Base-by-base conservation (phyloP, 2,113 vertebrate species). In the Centropus bengalensis region DNA sequence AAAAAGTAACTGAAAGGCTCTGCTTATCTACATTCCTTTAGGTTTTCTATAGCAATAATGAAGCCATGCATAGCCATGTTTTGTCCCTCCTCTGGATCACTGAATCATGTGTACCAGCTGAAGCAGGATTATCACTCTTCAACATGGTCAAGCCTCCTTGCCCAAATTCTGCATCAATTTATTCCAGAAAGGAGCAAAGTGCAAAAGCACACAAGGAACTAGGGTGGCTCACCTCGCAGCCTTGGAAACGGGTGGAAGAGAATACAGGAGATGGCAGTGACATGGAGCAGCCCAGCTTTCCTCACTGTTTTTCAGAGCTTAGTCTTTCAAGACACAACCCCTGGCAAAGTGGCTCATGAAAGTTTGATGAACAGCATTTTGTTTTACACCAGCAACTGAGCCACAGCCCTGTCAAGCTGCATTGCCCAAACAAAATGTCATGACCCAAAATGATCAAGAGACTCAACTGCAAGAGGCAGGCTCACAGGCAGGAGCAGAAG, bases 361-460 rank as follows among this genome's bases (percentile, higher is more conserved):
- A 96, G 84, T 93, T 93, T 93, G 88, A 97, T 97, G 81, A 93
- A 68, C 63, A 85, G 45, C 91, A 77, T 94, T 97, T 96, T 95
- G 94, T 94, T 92, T 73, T 91, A 95, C 95, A 94, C 69, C 63
- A 82, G 84, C n/a, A 64, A 76, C 74, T 8, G 58, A 94, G 87
- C 91, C 82, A 85, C 66, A 82, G 69, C 56, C 76, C 76, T 23
- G 75, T 74, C 0, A 9, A 88, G 93, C 85, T 69, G 55, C 5
- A 6, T 22, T 52, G 68, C 82, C 88, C 82, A 91, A 93, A 82
- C 82, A 91, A 93, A 96, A 96, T 95, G 94, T 93, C 93, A 93
- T 1, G 20, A 85, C 93, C 94, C 78, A 60, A 40, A 74, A 94
- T 84, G 78, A 94, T 82, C 36, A 22, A 63, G 74, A 68, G 55